Evolutionary conservation across 1,140 invertebrate species (phyloP).

Genomic region (Sarcophaga bullata): DNA sequence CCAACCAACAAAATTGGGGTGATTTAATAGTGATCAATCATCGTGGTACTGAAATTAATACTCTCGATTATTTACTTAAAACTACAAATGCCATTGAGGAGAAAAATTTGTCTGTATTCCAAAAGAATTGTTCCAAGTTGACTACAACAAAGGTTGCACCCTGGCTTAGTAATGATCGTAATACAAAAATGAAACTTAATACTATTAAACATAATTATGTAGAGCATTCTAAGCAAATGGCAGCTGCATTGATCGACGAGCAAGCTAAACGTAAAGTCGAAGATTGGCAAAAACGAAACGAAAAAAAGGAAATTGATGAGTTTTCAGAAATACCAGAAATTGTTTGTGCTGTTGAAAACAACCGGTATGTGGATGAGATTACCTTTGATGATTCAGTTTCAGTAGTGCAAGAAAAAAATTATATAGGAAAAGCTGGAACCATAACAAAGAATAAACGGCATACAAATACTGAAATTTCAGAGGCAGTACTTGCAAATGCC

Average conservation of each 20-base stretch:
- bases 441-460: conserved; percentile 18
- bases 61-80: conserved; percentile 32
- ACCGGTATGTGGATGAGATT: conserved; percentile 29
- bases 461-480: conserved; percentile 22
- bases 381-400: conserved; percentile 45
- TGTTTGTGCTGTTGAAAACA: not conserved
- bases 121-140: conserved; percentile 1
- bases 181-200: conserved; percentile 42
- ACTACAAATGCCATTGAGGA: conserved; percentile 26
- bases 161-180: conserved; percentile 44
- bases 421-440: conserved; percentile 22
- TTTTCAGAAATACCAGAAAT: not conserved
- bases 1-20: conserved; percentile 42
- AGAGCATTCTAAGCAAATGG: conserved; percentile 23
- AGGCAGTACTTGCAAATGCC: not conserved
- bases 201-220: conserved; percentile 21
- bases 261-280: conserved; percentile 44
- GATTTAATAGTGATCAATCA: conserved; percentile 41
- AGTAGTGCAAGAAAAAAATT: conserved; percentile 4
- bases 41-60: conserved; percentile 27
- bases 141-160: conserved; percentile 31
- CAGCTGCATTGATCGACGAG: not conserved
- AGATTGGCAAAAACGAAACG: conserved; percentile 44
- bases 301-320: conserved; percentile 13
- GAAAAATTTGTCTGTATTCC: conserved; percentile 9